These are phyloP conservation scores for Bucorvus abyssinicus DNA, from an alignment of 2,797 vertebrate species.

Conservation along the genomic window DNA sequence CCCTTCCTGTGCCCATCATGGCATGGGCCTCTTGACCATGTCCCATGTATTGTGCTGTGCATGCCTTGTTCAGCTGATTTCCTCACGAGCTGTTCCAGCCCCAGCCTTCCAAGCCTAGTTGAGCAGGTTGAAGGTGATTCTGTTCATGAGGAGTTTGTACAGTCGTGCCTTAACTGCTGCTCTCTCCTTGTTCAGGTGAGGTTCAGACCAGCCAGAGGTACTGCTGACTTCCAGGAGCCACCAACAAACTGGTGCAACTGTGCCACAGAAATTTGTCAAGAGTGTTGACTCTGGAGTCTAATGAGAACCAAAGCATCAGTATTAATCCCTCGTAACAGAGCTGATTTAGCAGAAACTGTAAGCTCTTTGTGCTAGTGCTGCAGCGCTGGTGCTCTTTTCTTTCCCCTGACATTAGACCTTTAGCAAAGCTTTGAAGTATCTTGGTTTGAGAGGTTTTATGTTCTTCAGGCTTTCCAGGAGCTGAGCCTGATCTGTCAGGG, in stretches of 20 bases:
- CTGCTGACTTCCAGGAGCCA: neutral
- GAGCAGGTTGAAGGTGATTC: neutral
- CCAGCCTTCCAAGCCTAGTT: neutral
- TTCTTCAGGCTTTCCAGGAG: neutral
- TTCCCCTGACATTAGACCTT: neutral
- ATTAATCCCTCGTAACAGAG: neutral
- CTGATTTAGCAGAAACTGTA: neutral
- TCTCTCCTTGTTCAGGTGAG: neutral
- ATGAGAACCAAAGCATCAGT: neutral
- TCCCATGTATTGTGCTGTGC: neutral
- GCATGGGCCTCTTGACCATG: neutral
- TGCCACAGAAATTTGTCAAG: neutral
- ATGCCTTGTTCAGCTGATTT: neutral
- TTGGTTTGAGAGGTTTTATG: neutral
- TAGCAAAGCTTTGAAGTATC: neutral
- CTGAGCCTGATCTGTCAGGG: neutral
- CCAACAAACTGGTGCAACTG: neutral
- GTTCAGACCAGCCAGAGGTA: neutral
- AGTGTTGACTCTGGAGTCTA: neutral
- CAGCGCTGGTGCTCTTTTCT: neutral
- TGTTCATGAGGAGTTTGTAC: neutral
- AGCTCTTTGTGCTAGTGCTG: neutral
- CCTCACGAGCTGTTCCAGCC: neutral
- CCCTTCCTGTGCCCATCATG: neutral
- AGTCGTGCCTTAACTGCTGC: neutral